These are phyloP conservation scores for Cephalopachus bancanus DNA, from an alignment of 2,797 vertebrate species.

Conservation along the genomic window DNA sequence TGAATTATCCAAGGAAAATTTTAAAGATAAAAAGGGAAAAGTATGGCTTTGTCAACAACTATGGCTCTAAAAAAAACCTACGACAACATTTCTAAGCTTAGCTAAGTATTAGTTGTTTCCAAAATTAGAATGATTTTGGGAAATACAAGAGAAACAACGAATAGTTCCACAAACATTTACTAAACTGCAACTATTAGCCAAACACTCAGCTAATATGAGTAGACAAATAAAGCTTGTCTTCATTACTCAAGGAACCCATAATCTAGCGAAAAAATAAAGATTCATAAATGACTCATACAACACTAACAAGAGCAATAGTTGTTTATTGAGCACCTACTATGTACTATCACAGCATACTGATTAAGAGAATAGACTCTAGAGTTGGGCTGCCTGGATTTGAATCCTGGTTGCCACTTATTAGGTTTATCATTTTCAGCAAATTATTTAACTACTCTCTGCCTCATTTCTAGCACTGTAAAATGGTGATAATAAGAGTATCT, in stretches of 20 bases:
- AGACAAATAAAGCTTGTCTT: constrained; percentile 11
- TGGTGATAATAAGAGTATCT: neutral
- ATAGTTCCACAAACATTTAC: neutral
- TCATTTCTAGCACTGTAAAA: neutral
- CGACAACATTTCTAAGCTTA: neutral
- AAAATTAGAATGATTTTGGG: neutral
- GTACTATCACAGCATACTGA: neutral
- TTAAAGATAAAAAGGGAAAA: neutral
- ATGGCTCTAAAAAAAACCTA: neutral
- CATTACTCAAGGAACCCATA: neutral
- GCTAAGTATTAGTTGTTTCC: neutral
- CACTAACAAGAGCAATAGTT: neutral
- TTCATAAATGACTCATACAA: neutral
- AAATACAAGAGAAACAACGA: neutral
- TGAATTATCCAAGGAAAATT: neutral
- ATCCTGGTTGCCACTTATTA: neutral
- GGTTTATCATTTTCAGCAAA: neutral
- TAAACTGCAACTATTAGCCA: neutral
- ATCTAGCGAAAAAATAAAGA: neutral
- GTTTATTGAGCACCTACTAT: neutral
- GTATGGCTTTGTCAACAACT: neutral
- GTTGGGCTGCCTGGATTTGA: neutral
- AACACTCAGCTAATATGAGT: neutral
- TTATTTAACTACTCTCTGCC: neutral
- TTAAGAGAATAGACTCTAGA: neutral